These are phyloP conservation scores for Scaeva pyrastri DNA, from an alignment of 2,888 invertebrate genomes.

Conservation along the genomic window DNA sequence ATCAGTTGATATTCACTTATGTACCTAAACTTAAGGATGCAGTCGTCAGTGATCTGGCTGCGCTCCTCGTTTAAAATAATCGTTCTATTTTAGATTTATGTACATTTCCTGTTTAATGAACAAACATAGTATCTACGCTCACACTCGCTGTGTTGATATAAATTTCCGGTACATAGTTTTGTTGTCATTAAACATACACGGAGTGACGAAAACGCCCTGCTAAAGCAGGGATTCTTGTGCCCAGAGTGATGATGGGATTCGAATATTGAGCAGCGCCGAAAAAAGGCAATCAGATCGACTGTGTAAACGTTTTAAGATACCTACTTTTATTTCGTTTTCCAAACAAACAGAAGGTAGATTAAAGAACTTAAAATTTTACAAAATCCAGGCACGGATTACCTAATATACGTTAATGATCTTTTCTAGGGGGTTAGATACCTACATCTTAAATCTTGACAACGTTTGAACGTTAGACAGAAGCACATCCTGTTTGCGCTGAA, in stretches of 20 bases:
- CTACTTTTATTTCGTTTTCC: background rate
- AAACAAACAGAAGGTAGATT: conserved; percentile 12
- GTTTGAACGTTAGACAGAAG: conserved; percentile 17
- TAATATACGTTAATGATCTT: background rate
- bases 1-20: conserved; percentile 38
- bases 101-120: conserved; percentile 66
- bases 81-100: conserved; percentile 61
- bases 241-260: conserved; percentile 11
- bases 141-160: conserved; percentile 33
- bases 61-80: conserved; percentile 44
- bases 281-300: conserved; percentile 9
- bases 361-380: conserved; percentile 1
- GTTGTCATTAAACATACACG: conserved; percentile 32
- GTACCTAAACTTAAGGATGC: conserved; percentile 35
- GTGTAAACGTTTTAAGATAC: conserved; percentile 6
- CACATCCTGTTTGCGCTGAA: conserved; percentile 24
- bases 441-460: background rate
- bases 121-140: conserved; percentile 40
- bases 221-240: conserved; percentile 24
- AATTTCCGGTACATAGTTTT: conserved; percentile 61
- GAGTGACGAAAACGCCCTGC: conserved; percentile 31
- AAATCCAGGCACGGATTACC: background rate
- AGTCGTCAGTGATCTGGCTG: conserved; percentile 41
- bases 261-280: background rate
- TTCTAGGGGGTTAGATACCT: background rate